Base-by-base conservation (phyloP, 1,140 invertebrate genomes). In the Lysiphlebus fabarum region DNA sequence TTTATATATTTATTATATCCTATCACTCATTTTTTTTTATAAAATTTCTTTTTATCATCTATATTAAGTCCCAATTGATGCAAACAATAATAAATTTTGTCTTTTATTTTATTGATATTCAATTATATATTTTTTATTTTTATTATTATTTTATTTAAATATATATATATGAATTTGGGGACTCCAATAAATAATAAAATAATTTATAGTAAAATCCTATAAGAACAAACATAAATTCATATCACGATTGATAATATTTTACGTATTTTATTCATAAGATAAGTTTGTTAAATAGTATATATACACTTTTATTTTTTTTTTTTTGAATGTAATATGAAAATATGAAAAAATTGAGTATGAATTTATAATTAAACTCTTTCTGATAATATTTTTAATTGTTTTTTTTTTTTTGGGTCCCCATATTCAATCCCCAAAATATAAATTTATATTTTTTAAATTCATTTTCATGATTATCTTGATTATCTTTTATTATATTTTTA, bases 21-120 rank as follows among this genome's bases (percentile, higher is more conserved):
- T 53, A 45, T 44, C 36, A 9, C 37, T 11, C 38, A 7, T 7
- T n/a, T 37, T 36, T 37, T 36, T 14, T n/a, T 7, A 37, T 37
- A 11, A 37, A 37, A n/a, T 36, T 36, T 37, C 49, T 51, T 11
- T n/a, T 33, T 38, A 40, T 11, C 38, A 34, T 51, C 49, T 36
- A 36, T 51, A n/a, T 36, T 12, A 37, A 51, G 49, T 51, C 34
- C 49, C 49, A 51, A 51, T 51, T 11, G 34, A 51, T 51, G n/a
- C 49, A 51, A 56, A 56, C 55, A n/a, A 53, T 41, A 57, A 38
- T 41, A 45, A 42, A 50, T 12, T 12, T 42, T 41, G n/a, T 42
- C 14, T 36, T 17, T 43, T 38, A 50, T 26, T 41, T 37, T 43
- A 33, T 51, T 12, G 8, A 14, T 10, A 11, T 36, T 12, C 48